Evolutionary conservation across 2,797 vertebrate genomes (phyloP).

Genomic region (Echiichthys vipera): DNA sequence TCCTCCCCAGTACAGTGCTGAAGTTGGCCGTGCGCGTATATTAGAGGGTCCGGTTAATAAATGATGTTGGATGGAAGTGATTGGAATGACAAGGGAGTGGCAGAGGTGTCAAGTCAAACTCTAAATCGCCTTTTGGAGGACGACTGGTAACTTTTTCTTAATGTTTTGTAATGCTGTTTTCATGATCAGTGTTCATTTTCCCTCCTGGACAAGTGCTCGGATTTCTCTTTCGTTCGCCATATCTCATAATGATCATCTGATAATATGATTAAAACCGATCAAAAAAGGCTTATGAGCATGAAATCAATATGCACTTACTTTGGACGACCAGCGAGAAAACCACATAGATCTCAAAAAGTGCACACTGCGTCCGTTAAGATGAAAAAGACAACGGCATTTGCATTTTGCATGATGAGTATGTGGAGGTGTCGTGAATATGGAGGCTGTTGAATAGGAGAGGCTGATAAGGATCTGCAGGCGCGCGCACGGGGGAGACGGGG

Average conservation of each 20-base stretch:
- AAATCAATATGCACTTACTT: constrained; percentile 17
- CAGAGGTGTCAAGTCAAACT: constrained; percentile 35
- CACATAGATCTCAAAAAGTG: constrained; percentile 16
- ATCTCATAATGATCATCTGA: constrained; percentile 53
- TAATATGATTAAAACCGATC: constrained; percentile 40
- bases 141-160: constrained; percentile 63
- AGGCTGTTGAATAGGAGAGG: constrained; percentile 75
- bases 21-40: constrained; percentile 64
- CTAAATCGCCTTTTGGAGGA: constrained; percentile 16
- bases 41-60: constrained; percentile 13
- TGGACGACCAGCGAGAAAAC: background rate
- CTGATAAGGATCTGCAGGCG: constrained; percentile 76
- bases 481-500: constrained; percentile 58
- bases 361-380: constrained; percentile 50
- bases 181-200: constrained; percentile 5
- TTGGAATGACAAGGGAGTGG: background rate
- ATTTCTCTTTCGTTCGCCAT: constrained; percentile 15
- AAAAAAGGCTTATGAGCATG: background rate
- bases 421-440: constrained; percentile 84
- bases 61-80: constrained; percentile 19
- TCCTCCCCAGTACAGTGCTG: constrained; percentile 23
- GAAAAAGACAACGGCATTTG: constrained; percentile 75
- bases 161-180: constrained; percentile 34
- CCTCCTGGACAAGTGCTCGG: constrained; percentile 17
- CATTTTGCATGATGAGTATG: constrained; percentile 84